phyloP scores from a whole-genome alignment of 2,113 vertebrate genomes.

The Riparia riparia region DNA sequence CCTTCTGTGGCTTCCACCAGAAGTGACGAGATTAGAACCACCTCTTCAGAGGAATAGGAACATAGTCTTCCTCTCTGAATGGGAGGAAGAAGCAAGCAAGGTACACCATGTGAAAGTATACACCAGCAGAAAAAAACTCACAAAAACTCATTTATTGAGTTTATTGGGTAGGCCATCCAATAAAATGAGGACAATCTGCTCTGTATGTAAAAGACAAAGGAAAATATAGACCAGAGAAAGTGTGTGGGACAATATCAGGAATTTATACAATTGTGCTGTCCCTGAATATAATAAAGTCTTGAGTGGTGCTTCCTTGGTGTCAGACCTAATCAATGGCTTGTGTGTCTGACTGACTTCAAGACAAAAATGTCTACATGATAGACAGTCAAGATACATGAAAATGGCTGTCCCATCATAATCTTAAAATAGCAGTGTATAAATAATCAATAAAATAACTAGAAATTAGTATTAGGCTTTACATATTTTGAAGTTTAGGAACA shows the following conservation, averaged over 20 bases:
- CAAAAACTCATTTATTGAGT: rapidly evolving
- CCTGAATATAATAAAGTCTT: neutral
- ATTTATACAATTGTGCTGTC: neutral
- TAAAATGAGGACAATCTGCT: neutral
- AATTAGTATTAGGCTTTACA: neutral
- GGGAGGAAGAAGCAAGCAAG: neutral
- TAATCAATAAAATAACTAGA: neutral
- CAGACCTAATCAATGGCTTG: neutral
- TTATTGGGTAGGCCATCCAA: neutral
- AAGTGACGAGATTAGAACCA: neutral
- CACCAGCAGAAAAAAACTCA: neutral
- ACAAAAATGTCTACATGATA: neutral
- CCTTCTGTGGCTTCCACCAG: neutral
- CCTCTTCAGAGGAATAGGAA: neutral
- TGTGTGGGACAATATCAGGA: neutral
- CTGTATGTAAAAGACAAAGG: neutral
- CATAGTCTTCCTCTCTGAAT: neutral
- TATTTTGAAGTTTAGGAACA: neutral
- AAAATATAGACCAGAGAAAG: neutral
- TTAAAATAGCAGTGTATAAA: neutral
- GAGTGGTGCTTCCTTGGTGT: neutral
- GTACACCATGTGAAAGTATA: neutral
- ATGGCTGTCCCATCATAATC: neutral
- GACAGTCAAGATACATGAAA: neutral
- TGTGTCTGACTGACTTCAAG: neutral